These are phyloP conservation scores for Penaeus chinensis DNA, from an alignment of 1,140 invertebrate species.

Conservation along the genomic window DNA sequence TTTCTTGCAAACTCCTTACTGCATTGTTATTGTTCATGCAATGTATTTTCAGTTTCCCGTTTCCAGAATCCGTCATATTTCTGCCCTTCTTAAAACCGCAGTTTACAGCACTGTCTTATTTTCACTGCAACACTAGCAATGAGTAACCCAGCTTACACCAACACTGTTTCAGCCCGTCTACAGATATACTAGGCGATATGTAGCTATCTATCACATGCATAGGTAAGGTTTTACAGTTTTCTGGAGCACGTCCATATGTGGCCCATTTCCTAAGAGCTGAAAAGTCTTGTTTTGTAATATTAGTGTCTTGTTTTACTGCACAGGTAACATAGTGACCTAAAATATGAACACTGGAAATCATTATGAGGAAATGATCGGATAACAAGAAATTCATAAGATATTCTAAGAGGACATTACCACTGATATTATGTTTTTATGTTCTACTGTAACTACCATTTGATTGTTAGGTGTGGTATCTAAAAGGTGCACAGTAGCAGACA, in stretches of 20 bases:
- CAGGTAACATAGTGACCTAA: slow-evolving; percentile 53
- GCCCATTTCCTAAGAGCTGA: slow-evolving; percentile 31
- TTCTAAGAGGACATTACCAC: slow-evolving; percentile 37
- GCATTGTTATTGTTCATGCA: background rate
- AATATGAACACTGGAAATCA: slow-evolving; percentile 45
- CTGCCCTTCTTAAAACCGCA: background rate
- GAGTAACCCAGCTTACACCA: slow-evolving; percentile 46
- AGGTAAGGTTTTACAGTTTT: slow-evolving; percentile 54
- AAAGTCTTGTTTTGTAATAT: slow-evolving; percentile 18
- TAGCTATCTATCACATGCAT: slow-evolving; percentile 62
- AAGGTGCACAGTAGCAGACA: slow-evolving; percentile 56
- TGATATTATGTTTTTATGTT: slow-evolving; percentile 45
- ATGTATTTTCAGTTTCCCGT: slow-evolving; percentile 7
- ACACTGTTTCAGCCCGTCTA: slow-evolving; percentile 54
- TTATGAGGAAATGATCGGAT: slow-evolving; percentile 50
- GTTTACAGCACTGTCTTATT: slow-evolving; percentile 17
- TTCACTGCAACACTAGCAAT: slow-evolving; percentile 24
- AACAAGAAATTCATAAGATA: slow-evolving; percentile 45
- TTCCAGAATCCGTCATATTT: slow-evolving; percentile 22
- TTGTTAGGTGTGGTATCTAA: slow-evolving; percentile 58
- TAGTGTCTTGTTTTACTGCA: slow-evolving; percentile 45
- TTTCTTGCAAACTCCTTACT: slow-evolving; percentile 28
- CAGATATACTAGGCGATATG: slow-evolving; percentile 61
- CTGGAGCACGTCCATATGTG: slow-evolving; percentile 47
- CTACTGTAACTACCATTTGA: slow-evolving; percentile 55